Conservation (phyloP, 2,888 invertebrate genomes). For the Scaptodrosophila latifasciaeformis region DNA sequence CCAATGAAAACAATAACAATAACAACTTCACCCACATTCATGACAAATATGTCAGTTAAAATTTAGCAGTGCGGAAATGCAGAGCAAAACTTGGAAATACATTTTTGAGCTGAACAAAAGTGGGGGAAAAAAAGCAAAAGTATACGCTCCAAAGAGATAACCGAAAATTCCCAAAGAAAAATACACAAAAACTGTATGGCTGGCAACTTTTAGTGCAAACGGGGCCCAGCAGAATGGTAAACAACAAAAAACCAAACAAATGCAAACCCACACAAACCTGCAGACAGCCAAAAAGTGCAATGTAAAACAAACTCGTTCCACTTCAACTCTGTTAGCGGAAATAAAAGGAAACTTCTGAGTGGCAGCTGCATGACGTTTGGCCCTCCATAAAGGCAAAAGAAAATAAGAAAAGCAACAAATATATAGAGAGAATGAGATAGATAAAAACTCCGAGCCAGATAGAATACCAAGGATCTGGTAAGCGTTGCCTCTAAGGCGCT, state of each 20-base stretch:
- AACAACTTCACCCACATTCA: neutral
- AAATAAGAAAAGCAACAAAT: neutral
- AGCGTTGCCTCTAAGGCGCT: slow-evolving; percentile 1
- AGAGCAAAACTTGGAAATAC: slow-evolving; percentile 3
- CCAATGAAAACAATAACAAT: slow-evolving; percentile 1
- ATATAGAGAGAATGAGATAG: too few relatives aligned
- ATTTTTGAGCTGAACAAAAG: neutral
- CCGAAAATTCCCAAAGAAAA: neutral
- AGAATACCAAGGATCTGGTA: too few relatives aligned
- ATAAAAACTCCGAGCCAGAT: too few relatives aligned
- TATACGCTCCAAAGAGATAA: too few relatives aligned
- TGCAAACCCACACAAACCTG: neutral
- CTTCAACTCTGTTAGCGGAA: slow-evolving; percentile 3
- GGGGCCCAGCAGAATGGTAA: too few relatives aligned
- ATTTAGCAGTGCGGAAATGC: slow-evolving; percentile 29
- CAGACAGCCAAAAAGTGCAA: slow-evolving; percentile 9
- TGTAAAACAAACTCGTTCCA: slow-evolving; percentile 5
- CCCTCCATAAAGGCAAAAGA: neutral
- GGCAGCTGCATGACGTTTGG: slow-evolving; percentile 31
- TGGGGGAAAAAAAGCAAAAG: too few relatives aligned
- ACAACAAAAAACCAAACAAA: too few relatives aligned
- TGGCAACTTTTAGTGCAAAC: slow-evolving; percentile 2
- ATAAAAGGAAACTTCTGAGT: slow-evolving; percentile 6
- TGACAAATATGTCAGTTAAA: slow-evolving; percentile 1
- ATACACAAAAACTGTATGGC: slow-evolving; percentile 3